Evolutionary conservation across 2,113 vertebrate species (phyloP).

Genomic region (Melanerpes formicivorus): DNA sequence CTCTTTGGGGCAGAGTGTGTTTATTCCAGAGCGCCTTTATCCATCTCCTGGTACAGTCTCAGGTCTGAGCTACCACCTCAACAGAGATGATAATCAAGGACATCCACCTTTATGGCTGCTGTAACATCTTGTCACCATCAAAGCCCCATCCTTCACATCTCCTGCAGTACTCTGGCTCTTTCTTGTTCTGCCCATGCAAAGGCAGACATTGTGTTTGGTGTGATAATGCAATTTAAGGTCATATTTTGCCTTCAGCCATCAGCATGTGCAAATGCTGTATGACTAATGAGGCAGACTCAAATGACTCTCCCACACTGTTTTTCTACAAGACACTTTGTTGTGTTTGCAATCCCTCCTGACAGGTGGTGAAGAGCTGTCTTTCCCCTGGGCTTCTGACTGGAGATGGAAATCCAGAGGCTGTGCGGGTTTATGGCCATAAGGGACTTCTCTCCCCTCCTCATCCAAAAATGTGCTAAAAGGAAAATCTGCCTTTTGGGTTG

Average conservation of each 20-base stretch:
- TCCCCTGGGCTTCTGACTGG: background rate
- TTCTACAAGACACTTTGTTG: constrained; percentile 18
- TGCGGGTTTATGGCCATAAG: background rate
- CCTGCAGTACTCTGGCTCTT: background rate
- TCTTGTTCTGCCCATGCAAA: background rate
- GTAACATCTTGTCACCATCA: background rate
- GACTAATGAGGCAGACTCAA: constrained; percentile 63
- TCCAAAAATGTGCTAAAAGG: constrained; percentile 34
- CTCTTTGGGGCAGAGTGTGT: background rate
- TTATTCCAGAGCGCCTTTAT: background rate
- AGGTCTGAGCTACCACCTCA: background rate
- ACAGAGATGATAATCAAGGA: background rate
- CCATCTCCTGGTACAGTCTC: background rate
- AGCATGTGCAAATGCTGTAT: constrained; percentile 22
- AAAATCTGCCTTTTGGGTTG: constrained; percentile 7
- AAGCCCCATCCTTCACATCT: background rate
- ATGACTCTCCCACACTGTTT: background rate
- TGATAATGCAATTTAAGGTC: constrained; percentile 70
- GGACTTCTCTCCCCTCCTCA: background rate
- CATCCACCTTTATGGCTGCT: background rate
- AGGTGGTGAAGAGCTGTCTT: constrained; percentile 25
- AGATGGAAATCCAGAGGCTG: constrained; percentile 4
- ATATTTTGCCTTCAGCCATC: constrained; percentile 68
- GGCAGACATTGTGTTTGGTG: constrained; percentile 39
- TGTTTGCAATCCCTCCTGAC: constrained; percentile 46